Base-by-base conservation (phyloP, 2,888 invertebrate genomes). In the Thecophora atra region DNA sequence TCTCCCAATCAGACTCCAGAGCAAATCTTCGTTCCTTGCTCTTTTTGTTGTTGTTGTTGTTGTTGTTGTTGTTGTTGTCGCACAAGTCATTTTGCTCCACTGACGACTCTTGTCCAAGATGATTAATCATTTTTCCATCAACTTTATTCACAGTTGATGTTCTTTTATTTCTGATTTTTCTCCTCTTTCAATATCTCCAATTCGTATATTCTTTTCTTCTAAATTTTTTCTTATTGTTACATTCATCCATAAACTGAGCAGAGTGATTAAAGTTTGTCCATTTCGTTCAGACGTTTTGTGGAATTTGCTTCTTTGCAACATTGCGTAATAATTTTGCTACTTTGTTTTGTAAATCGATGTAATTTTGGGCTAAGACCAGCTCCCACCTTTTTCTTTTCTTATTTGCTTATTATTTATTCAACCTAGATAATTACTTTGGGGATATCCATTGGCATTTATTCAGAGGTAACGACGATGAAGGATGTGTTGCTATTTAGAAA, bases 101-200 rank as follows among this genome's bases (percentile, higher is more conserved):
- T 70, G 72, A 70, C 72, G 70, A 65, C 51, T 47, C 51, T 58
- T 42, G 65, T 28, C 52, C 54, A 68, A 64, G 51, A 73, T 73
- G 72, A 72, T 72, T 72, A 72, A 72, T 72, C 72, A 72, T 72
- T 64, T 70, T 51, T 69, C 64, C 69, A 56, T 65, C 44, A 28
- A 62, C 60, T 72, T 42, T 68, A 68, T 68, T 69, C 44, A 30
- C 63, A 64, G 64, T 21, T 42, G 56, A 28, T 42, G 37, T 42
- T 58, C 42, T 42, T 56, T 64, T 47, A 15, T 64, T 58, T 21
- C 28, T 24, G 64, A 44, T 64, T n/a, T 26, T 63, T n/a, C 7
- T 3, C 28, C 8, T 69, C 17, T 47, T 51, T 58, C 15, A 19
- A 13, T 69, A 2, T 60, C 19, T 19, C n/a, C 17, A 56, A 30